Base-by-base conservation (phyloP, 30 jellyfish, hydroid and myxozoan species). In the Hydra vulgaris region DNA sequence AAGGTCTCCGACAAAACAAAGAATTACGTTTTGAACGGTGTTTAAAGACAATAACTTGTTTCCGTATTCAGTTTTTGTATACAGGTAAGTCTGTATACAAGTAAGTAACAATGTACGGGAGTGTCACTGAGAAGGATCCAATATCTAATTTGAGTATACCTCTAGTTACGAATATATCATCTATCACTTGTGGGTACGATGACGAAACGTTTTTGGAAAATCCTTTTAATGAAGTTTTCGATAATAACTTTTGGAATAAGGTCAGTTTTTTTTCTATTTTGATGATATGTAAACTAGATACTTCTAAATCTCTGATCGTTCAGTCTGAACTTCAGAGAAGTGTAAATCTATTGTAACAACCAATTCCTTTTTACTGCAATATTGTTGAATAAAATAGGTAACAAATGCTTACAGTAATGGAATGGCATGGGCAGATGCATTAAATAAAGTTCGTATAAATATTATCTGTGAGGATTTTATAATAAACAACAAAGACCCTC, bases 171-270 rank as follows among this genome's bases (percentile, higher is more conserved):
- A 40, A 40, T 3, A 12, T 3, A 40, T 40, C 61, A 40, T 5
- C 61, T 3, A 40, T 40, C 12, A 12, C 5, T 12, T 40, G 5
- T 3, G 61, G 5, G 12, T 3, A 12, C 61, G 61, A 40, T 40
- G 61, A 3, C 12, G 61, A 5, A 5, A 21, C 7, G 24, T 75
- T 75, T 75, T 24, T 75, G 1, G 12, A 54, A 17, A 75, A 75
- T 75, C 83, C 83, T 16, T 75, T 75, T 26, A 75, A 75, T 22
- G 83, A 75, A 75, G 72, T 25, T n/a, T 75, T 75, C 72, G 71
- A 75, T 53, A 21, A 26, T 23, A 26, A 15, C 54, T 75, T 75
- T 75, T 75, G 83, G 83, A 70, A 75, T 23, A 53, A 75, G 83
- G 83, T 75, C 25, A 21, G 25, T 22, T 17, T 20, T 23, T 15